Conservation (phyloP, 2,888 invertebrate species). For the Eledone cirrhosa region DNA sequence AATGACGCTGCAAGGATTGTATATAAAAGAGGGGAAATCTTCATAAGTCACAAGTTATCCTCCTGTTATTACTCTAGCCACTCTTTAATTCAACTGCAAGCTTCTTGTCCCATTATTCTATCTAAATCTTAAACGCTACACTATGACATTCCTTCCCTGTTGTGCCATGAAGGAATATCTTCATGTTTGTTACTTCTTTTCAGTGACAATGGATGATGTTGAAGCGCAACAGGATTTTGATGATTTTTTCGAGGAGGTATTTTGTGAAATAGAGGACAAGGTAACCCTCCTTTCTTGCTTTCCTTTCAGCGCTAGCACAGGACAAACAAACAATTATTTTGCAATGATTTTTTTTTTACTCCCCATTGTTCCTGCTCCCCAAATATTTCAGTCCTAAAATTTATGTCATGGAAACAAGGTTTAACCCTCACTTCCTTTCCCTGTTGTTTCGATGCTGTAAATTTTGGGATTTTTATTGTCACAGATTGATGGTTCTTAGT, state of each 20-base stretch:
- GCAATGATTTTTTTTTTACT: too few relatives aligned
- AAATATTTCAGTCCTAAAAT: too few relatives aligned
- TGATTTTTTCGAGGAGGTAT: conserved; percentile 99
- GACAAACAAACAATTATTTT: conserved; percentile 1
- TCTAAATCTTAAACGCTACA: too few relatives aligned
- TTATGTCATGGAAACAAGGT: too few relatives aligned
- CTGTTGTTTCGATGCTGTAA: too few relatives aligned
- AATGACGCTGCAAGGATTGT: conserved; percentile 20
- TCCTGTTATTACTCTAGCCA: background rate
- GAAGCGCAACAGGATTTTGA: conserved; percentile 99
- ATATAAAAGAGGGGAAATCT: conserved; percentile 6
- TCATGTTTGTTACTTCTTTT: conserved; percentile 36
- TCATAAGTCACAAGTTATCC: background rate
- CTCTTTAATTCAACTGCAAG: too few relatives aligned
- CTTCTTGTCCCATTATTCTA: too few relatives aligned
- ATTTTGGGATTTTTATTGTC: too few relatives aligned
- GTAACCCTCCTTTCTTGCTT: conserved; percentile 56
- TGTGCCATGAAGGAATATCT: conserved; percentile 25
- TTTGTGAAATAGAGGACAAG: conserved; percentile 97
- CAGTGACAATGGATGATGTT: conserved; percentile 78
- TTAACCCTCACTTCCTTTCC: too few relatives aligned
- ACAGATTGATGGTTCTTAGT: too few relatives aligned
- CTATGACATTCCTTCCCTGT: background rate
- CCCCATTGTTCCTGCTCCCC: too few relatives aligned
- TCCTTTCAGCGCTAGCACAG: conserved; percentile 27